phyloP scores from a whole-genome alignment of 2,888 invertebrate species.

The Sinohyriopsis cumingii region DNA sequence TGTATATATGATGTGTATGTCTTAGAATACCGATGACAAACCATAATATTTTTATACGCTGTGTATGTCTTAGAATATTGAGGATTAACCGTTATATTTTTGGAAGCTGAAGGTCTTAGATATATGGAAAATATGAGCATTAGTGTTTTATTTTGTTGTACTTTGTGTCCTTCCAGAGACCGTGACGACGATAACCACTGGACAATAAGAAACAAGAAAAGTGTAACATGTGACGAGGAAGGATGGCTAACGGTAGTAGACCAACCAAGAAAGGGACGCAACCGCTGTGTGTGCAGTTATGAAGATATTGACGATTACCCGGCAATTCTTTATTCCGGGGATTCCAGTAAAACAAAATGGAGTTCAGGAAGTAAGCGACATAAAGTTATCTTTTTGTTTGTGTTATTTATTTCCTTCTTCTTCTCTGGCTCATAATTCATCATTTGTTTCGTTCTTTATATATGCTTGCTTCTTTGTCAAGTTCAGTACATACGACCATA shows the following conservation, averaged over 20 bases:
- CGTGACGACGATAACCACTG: constrained; percentile 30
- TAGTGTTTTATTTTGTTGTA: not conserved
- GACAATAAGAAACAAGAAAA: constrained; percentile 26
- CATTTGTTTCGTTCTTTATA: too few relatives aligned
- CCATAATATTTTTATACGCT: too few relatives aligned
- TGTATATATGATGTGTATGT: too few relatives aligned
- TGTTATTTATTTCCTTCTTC: too few relatives aligned
- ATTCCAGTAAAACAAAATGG: constrained; percentile 30
- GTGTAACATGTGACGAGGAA: constrained; percentile 31
- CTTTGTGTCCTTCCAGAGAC: constrained; percentile 13
- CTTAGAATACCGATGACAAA: too few relatives aligned
- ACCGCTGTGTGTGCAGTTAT: constrained; percentile 36
- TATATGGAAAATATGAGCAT: not conserved
- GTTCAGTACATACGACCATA: too few relatives aligned
- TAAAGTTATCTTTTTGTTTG: not conserved
- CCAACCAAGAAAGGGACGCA: constrained; percentile 28
- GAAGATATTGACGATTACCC: constrained; percentile 36
- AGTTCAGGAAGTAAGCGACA: constrained; percentile 21
- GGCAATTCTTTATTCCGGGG: constrained; percentile 34
- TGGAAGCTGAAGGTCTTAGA: too few relatives aligned
- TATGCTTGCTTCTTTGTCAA: too few relatives aligned
- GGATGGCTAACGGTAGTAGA: constrained; percentile 39
- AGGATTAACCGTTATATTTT: too few relatives aligned
- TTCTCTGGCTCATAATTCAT: too few relatives aligned
- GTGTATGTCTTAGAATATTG: too few relatives aligned